A percentile compares a stretch with the other conserved stretches of the same genome.
phyloP scores from a whole-genome alignment of 2,113 vertebrate genomes.

The Siniperca chuatsi region DNA sequence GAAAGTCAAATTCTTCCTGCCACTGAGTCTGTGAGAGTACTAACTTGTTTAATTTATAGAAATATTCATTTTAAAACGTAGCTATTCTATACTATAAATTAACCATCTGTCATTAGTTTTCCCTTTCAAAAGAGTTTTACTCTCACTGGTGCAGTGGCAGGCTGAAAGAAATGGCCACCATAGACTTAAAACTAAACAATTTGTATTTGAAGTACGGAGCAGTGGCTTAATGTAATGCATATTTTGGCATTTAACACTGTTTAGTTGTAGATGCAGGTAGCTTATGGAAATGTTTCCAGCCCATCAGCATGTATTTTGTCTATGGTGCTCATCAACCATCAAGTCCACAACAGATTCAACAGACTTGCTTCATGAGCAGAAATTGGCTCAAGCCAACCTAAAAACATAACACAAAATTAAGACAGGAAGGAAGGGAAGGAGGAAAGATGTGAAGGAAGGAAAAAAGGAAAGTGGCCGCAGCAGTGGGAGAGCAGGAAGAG shows the following conservation, averaged over 20 bases:
- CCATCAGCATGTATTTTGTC: slow-evolving; percentile 16
- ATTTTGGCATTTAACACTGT: neutral
- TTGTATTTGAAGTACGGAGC: neutral
- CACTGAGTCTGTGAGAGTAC: slow-evolving; percentile 17
- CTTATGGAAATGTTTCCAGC: neutral
- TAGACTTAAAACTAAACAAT: slow-evolving; percentile 22
- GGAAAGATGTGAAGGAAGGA: slow-evolving; percentile 31
- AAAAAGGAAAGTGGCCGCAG: slow-evolving; percentile 35
- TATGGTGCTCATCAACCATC: slow-evolving; percentile 32
- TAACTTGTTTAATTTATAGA: neutral
- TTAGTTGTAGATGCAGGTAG: neutral
- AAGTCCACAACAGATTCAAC: slow-evolving; percentile 14
- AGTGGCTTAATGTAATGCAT: neutral
- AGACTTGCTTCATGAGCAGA: slow-evolving; percentile 36
- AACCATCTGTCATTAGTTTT: neutral
- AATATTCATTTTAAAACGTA: neutral
- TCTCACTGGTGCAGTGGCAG: slow-evolving; percentile 47
- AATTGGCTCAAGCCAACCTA: slow-evolving; percentile 7
- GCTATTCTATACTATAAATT: neutral
- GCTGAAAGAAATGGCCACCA: slow-evolving; percentile 31
- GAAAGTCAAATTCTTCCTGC: slow-evolving; percentile 39
- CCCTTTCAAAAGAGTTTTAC: neutral
- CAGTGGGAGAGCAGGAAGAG: slow-evolving; percentile 41
- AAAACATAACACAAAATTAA: slow-evolving; percentile 32
- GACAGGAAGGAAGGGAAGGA: slow-evolving; percentile 43